These are phyloP conservation scores for Crenuchus spilurus DNA, from an alignment of 2,797 vertebrate species.

Conservation along the genomic window DNA sequence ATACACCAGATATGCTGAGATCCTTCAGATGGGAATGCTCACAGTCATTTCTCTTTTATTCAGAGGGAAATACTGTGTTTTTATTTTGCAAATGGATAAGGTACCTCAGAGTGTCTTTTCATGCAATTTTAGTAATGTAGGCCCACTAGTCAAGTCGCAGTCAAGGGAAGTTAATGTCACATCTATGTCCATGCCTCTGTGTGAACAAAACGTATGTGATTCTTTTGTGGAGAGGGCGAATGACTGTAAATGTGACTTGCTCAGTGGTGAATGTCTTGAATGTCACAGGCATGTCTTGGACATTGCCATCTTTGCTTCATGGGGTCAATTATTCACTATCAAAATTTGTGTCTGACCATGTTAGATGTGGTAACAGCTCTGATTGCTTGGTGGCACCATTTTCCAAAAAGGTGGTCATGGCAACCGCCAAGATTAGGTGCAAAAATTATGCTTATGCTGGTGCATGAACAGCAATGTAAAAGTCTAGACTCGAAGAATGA, in stretches of 20 bases:
- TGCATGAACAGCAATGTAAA: too few species aligned
- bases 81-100: slow-evolving; percentile 19
- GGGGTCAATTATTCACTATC: too few species aligned
- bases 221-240: not conserved
- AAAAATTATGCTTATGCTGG: too few species aligned
- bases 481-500: too few species aligned
- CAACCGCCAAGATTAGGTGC: too few species aligned
- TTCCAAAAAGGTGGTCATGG: too few species aligned
- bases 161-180: not conserved
- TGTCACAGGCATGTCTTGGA: too few species aligned
- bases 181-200: not conserved
- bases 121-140: slow-evolving; percentile 12
- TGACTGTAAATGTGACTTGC: not conserved
- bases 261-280: too few species aligned
- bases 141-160: not conserved
- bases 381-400: too few species aligned
- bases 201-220: not conserved
- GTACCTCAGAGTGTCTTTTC: not conserved
- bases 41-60: not conserved
- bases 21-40: not conserved
- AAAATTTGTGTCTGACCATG: too few species aligned
- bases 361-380: too few species aligned
- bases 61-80: not conserved
- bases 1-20: not conserved
- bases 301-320: too few species aligned